Conservation (phyloP, 2,888 invertebrate genomes). For the Invenusta paracnida region DNA sequence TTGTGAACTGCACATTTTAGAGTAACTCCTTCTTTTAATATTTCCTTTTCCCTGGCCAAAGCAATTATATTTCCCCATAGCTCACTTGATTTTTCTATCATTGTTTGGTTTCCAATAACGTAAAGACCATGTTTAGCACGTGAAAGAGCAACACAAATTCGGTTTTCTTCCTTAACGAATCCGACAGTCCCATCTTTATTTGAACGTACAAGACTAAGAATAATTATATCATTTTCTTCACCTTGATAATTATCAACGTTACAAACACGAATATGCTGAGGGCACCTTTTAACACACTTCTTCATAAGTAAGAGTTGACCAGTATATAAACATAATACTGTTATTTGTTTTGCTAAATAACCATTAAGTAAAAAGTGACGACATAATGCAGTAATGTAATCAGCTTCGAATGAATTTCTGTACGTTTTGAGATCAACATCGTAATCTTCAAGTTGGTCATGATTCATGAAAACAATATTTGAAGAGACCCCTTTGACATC, state of each 20-base stretch:
- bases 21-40: slow-evolving; percentile 30
- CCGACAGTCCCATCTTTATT: slow-evolving; percentile 53
- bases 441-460: slow-evolving; percentile 39
- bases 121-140: slow-evolving; percentile 64
- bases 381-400: slow-evolving; percentile 40
- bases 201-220: slow-evolving; percentile 57
- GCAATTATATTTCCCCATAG: slow-evolving; percentile 49
- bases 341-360: slow-evolving; percentile 41
- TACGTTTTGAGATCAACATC: slow-evolving; percentile 36
- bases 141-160: slow-evolving; percentile 74
- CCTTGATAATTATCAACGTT: slow-evolving; percentile 77
- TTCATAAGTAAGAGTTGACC: slow-evolving; percentile 60
- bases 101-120: slow-evolving; percentile 54
- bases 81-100: slow-evolving; percentile 47
- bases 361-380: slow-evolving; percentile 43
- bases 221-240: slow-evolving; percentile 64
- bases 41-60: slow-evolving; percentile 55
- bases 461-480: slow-evolving; percentile 45
- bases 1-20: slow-evolving; percentile 47
- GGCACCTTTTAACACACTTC: slow-evolving; percentile 51
- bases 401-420: slow-evolving; percentile 43
- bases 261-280: slow-evolving; percentile 64
- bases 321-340: slow-evolving; percentile 45
- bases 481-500: slow-evolving; percentile 35
- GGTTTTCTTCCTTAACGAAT: slow-evolving; percentile 65